These are phyloP conservation scores for Nixonia krombeini DNA, from an alignment of 1,140 invertebrate genomes.

Conservation along the genomic window DNA sequence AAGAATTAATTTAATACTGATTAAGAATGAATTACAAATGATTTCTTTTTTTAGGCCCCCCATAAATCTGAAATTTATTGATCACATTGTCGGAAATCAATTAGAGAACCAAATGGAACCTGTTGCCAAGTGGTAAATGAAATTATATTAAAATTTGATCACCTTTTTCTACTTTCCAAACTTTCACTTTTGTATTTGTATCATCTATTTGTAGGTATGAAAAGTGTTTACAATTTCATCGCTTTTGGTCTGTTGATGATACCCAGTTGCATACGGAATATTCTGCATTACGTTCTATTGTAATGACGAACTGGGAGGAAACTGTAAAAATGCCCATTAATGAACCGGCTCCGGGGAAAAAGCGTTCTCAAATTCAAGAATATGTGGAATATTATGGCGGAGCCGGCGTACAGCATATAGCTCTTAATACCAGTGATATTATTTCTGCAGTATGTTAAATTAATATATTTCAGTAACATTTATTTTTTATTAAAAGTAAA, in stretches of 20 bases:
- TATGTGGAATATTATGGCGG: constrained; percentile 99
- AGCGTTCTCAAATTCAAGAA: constrained; percentile 98
- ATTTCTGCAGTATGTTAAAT: constrained; percentile 82
- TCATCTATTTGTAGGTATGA: constrained; percentile 81
- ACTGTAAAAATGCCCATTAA: constrained; percentile 99
- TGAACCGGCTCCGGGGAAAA: constrained; percentile 95
- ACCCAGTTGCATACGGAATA: constrained; percentile 96
- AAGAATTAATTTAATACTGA: neutral
- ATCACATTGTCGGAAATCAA: constrained; percentile 98
- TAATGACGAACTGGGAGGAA: constrained; percentile 98
- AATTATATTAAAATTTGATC: neutral
- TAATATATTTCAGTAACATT: constrained; percentile 1
- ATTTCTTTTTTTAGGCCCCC: constrained; percentile 74
- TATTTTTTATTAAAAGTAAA: neutral
- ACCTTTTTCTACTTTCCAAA: no score
- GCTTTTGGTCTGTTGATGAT: constrained; percentile 99
- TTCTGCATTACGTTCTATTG: constrained; percentile 95
- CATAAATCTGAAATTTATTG: constrained; percentile 89
- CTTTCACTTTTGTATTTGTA: no score
- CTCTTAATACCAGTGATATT: constrained; percentile 94
- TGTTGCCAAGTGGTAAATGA: constrained; percentile 83
- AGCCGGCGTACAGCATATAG: constrained; percentile 98
- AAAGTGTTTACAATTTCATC: constrained; percentile 92
- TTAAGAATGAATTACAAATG: neutral
- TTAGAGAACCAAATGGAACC: constrained; percentile 92